These are phyloP conservation scores for Platyrinchus mystaceus DNA, from an alignment of 2,797 vertebrate genomes.

Conservation along the genomic window DNA sequence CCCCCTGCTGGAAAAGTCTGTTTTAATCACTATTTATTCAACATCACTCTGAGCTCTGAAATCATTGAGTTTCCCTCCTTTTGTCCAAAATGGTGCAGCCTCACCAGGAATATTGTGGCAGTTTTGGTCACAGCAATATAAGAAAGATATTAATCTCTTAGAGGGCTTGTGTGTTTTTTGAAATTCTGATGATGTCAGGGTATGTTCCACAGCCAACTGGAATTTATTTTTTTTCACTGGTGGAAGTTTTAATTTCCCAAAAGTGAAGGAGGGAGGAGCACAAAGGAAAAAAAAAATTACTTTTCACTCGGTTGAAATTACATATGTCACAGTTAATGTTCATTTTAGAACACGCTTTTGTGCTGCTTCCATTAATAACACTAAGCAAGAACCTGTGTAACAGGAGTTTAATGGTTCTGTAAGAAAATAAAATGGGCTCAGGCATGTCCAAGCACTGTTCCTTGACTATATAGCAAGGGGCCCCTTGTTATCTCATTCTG, in stretches of 20 bases:
- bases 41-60: background rate
- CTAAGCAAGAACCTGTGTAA: background rate
- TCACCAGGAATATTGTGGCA: background rate
- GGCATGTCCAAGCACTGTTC: background rate
- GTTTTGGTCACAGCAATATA: background rate
- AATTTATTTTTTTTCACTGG: fast-evolving
- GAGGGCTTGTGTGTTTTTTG: background rate
- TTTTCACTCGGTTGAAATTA: background rate
- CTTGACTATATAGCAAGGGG: background rate
- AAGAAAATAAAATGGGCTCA: background rate
- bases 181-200: background rate
- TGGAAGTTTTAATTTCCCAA: background rate
- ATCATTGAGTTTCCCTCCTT: background rate
- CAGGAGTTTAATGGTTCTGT: background rate
- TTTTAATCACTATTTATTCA: background rate
- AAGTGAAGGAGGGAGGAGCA: background rate
- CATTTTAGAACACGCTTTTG: background rate
- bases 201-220: background rate
- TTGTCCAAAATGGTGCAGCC: background rate
- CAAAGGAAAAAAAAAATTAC: background rate
- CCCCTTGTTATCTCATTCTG: background rate
- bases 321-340: background rate
- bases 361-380: background rate
- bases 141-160: background rate
- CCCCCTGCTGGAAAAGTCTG: background rate